Base-by-base conservation (phyloP, 1,140 invertebrate genomes). In the Agrilus planipennis region DNA sequence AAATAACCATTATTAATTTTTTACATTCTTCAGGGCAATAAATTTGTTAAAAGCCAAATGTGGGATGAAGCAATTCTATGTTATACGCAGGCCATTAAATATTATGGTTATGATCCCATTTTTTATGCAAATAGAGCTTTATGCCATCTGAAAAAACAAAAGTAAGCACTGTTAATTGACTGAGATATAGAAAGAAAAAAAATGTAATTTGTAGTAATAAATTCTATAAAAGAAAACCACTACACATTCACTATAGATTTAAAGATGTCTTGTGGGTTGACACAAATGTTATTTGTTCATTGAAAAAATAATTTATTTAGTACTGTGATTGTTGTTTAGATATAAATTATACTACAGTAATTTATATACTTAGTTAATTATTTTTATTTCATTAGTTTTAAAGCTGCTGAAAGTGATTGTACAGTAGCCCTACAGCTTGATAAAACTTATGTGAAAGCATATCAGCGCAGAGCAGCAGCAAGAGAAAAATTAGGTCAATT, bases 71-170 rank as follows among this genome's bases (percentile, higher is more conserved):
- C 89, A 0, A 79, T 92, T 46, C 61, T 76, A 7, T 79, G 77
- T 46, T 95, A 94, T 55, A 81, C 74, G 17, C 63, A 76, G 53
- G 89, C 88, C 9, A 82, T 92, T 30, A 68, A 76, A 42, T 61
- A 76, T 25, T 82, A 86, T 57, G 72, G 80, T 6, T 69, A 76
- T 42, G 89, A 93, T 65, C 74, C 88, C 5, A 69, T 87, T 5
- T 83, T 85, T 53, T 88, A 76, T 57, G 84, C 86, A 6, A 95
- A 95, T 65, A 69, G 91, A 53, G 89, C 86, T 6, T 70, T 93
- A 42, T 91, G 89, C 47, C 77, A 84, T 49, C 65, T 94, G 9
- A 92, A 91, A 61, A 72, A 79, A 50, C 72, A 88, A 46, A 77
- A 81, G 86, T 92, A 71, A 64, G 64, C 63, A 45, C 17, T 39